Evolutionary conservation across 2,113 vertebrate genomes (phyloP).

Genomic region (Podocnemis expansa): DNA sequence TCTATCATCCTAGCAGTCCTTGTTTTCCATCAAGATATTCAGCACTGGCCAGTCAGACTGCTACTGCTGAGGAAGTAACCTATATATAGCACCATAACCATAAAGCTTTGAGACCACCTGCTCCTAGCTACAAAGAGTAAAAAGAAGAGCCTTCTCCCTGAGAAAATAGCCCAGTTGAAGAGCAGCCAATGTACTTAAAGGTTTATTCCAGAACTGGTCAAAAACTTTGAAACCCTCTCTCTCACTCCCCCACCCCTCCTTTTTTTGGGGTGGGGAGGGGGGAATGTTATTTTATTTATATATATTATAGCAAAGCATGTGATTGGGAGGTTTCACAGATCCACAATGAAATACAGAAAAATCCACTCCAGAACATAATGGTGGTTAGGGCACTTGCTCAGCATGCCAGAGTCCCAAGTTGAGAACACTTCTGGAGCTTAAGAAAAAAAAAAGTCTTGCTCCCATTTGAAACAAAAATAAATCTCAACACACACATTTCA

Average conservation of each 20-base stretch:
- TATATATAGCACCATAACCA: neutral
- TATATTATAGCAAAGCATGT: neutral
- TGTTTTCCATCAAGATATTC: neutral
- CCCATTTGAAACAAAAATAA: too few relatives aligned
- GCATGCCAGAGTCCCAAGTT: too few relatives aligned
- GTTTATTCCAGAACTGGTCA: neutral
- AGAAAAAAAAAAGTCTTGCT: too few relatives aligned
- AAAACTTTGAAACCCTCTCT: neutral
- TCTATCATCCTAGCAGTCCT: neutral
- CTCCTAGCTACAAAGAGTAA: neutral
- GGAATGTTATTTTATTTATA: neutral
- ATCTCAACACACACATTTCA: too few relatives aligned
- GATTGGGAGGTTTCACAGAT: neutral
- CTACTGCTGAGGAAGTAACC: neutral
- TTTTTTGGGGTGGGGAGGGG: neutral
- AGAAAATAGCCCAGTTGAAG: neutral
- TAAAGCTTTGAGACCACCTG: conserved; percentile 1
- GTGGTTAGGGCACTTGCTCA: neutral
- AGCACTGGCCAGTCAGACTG: neutral
- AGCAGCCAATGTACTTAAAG: neutral
- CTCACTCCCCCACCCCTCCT: neutral
- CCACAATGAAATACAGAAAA: neutral
- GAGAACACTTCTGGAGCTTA: too few relatives aligned
- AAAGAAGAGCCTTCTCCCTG: neutral
- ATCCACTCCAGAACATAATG: neutral